Base-by-base conservation (phyloP, 2,888 invertebrate genomes). In the Hypselothyrea guttata region DNA sequence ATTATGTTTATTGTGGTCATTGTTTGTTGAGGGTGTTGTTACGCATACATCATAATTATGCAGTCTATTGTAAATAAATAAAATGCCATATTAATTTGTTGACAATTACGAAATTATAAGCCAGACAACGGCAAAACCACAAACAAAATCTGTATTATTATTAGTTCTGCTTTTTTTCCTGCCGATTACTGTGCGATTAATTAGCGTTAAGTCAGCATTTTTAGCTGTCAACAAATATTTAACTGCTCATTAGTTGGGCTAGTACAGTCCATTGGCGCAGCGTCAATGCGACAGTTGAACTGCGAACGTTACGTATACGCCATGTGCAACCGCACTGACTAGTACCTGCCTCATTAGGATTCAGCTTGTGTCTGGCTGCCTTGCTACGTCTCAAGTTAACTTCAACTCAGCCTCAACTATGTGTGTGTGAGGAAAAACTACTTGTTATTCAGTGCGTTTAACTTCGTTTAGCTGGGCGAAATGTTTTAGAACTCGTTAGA, bases 391-490 rank as follows among this genome's bases (percentile, higher is more conserved):
- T 76, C 76, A 71, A 78, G 75, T 60, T 56, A 71, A 71, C 65
- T 51, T 46, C 68, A 62, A 44, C 63, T 46, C 68, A 62, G 45
- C 63, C 63, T 62, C 63, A 53, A 47, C 64, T 37, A 37, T 57
- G 46, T 35, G 35, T 47, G 27, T 51, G 37, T 54, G 40, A 35
- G 33, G 7, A 12, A 67, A 65, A 79, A 71, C 78, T 78, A 82
- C 83, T 78, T 78, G 79, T 66, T 78, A 78, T 78, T 76, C 78
- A 83, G 69, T 74, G 71, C 79, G 83, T 83, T 78, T 76, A 75
- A 71, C 78, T 78, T 78, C 78, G 78, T 78, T 78, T 78, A 78
- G 79, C 71, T 71, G 79, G 83, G 79, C 74, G 69, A 83, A 78
- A 78, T 78, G 76, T 78, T 78, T 79, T 63, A 69, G 79, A 78